phyloP scores from a whole-genome alignment of 2,797 vertebrate species.

The Prionace glauca region DNA sequence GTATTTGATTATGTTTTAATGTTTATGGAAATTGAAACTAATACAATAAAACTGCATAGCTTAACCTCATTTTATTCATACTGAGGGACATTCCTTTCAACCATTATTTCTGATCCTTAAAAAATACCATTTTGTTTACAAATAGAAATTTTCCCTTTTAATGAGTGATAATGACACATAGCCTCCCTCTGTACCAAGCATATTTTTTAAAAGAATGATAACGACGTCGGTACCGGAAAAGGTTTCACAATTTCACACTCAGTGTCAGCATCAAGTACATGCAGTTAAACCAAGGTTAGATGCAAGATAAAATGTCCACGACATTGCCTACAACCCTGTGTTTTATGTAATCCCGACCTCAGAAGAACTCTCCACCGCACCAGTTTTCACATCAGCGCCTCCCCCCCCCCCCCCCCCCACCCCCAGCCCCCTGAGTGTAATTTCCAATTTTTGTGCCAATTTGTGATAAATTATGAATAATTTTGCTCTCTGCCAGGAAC shows the following conservation, averaged over 20 bases:
- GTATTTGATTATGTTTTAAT: background rate
- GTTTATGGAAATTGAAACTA: background rate
- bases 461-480: background rate
- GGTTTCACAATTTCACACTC: background rate
- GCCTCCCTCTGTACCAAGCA: background rate
- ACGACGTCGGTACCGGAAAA: background rate
- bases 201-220: background rate
- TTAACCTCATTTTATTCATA: background rate
- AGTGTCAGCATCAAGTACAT: background rate
- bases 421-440: background rate
- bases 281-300: conserved; percentile 10
- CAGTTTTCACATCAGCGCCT: background rate
- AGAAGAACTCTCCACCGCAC: background rate
- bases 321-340: background rate
- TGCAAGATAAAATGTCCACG: background rate
- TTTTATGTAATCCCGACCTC: conserved; percentile 23
- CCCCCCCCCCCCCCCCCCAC: background rate
- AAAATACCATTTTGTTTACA: background rate
- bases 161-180: background rate
- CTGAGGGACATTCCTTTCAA: background rate
- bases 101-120: background rate
- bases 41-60: background rate
- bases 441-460: conserved; percentile 4
- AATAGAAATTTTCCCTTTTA: background rate
- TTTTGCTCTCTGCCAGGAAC: background rate